Conservation (phyloP, 2,888 invertebrate species). For the Lomographa bimaculata region DNA sequence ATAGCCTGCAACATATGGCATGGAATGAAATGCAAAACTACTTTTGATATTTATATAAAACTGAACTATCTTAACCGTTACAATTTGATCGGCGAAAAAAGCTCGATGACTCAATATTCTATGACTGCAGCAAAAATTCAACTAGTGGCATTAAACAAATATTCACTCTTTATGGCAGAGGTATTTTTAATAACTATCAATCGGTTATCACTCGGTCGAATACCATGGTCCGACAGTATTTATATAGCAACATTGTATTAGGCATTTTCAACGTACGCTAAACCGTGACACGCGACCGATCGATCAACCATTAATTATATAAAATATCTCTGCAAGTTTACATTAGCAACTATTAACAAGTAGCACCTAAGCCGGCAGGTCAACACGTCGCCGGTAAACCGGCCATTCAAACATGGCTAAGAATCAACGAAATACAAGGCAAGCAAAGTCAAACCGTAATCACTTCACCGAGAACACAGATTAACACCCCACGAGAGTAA, state of each 20-base stretch:
- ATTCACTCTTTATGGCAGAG: no score
- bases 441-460: constrained; percentile 58
- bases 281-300: no score
- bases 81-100: constrained; percentile 18
- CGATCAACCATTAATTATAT: no score
- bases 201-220: no score
- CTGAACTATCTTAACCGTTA: constrained; percentile 22
- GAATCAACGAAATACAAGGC: constrained; percentile 56
- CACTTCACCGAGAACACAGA: constrained; percentile 46
- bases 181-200: no score
- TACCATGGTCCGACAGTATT: no score
- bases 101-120: constrained; percentile 26
- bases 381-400: constrained; percentile 38
- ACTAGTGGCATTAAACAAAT: constrained; percentile 25
- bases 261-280: no score
- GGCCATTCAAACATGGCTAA: constrained; percentile 51
- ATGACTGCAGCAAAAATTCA: constrained; percentile 23
- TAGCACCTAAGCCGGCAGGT: constrained; percentile 69
- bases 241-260: no score
- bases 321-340: no score
- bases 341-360: constrained; percentile 53
- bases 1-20: constrained; percentile 41
- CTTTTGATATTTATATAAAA: constrained; percentile 21
- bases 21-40: constrained; percentile 60
- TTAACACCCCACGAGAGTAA: constrained; percentile 29